phyloP scores from a whole-genome alignment of 2,797 vertebrate species.

The Gymnopithys bicolor region DNA sequence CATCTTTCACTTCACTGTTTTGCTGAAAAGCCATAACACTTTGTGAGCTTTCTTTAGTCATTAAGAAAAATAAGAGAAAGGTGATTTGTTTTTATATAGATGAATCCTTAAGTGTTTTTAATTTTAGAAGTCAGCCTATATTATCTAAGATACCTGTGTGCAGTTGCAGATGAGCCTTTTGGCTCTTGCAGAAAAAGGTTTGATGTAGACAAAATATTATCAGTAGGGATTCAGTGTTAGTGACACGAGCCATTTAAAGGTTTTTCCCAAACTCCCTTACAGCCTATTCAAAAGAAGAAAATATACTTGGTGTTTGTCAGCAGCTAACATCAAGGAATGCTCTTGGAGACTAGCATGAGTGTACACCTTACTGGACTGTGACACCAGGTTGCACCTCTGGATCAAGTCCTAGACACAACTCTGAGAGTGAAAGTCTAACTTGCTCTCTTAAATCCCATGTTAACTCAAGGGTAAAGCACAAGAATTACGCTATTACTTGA shows the following conservation, averaged over 20 bases:
- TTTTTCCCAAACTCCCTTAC: not conserved
- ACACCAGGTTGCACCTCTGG: not conserved
- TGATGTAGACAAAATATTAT: not conserved
- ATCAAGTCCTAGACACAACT: fast-evolving
- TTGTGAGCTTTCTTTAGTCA: not conserved
- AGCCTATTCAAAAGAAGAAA: not conserved
- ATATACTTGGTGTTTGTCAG: not conserved
- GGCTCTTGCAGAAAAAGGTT: not conserved
- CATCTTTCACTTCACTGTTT: not conserved
- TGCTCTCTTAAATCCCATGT: not conserved
- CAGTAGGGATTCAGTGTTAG: not conserved
- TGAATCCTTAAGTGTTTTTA: not conserved
- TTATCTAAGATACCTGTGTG: not conserved
- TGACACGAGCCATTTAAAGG: not conserved
- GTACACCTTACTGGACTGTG: not conserved
- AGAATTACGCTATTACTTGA: not conserved
- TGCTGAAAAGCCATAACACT: not conserved
- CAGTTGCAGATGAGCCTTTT: not conserved
- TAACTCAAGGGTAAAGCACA: not conserved
- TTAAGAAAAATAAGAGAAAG: not conserved
- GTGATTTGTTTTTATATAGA: not conserved
- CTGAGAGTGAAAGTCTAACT: not conserved
- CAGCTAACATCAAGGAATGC: not conserved
- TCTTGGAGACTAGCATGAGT: not conserved
- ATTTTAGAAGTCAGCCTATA: not conserved